Percentiles rank a stretch among this genome's conserved stretches.
phyloP scores from a whole-genome alignment of 2,797 vertebrate genomes.

The Ctenosaura bakeri region DNA sequence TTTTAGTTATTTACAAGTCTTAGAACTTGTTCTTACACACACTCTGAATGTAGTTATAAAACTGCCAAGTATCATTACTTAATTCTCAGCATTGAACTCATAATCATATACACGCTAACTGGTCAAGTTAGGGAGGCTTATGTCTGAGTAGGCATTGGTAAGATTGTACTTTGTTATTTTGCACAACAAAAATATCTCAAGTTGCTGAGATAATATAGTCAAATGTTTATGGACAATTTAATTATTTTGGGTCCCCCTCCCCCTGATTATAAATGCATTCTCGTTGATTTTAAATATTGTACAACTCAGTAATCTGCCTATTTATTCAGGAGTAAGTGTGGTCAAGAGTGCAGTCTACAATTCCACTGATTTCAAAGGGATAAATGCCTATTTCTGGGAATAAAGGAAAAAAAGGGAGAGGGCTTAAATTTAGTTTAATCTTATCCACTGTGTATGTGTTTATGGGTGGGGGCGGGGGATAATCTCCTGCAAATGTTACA shows the following conservation, averaged over 20 bases:
- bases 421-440: background rate
- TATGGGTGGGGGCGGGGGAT: background rate
- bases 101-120: background rate
- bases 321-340: conserved; percentile 4
- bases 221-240: background rate
- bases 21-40: too few relatives aligned
- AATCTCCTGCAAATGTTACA: background rate
- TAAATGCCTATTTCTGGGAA: too few relatives aligned
- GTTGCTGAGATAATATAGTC: background rate
- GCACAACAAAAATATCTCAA: background rate
- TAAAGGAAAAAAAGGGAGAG: background rate
- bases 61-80: background rate
- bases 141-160: background rate
- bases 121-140: background rate
- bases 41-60: background rate
- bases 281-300: background rate
- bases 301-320: background rate
- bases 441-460: background rate
- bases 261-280: background rate
- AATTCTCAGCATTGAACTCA: background rate
- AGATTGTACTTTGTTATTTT: background rate
- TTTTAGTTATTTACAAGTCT: background rate
- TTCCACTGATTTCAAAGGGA: background rate
- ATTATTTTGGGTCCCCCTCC: too few relatives aligned
- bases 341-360: background rate